These are phyloP conservation scores for Xyliphius kryptos DNA, from an alignment of 2,113 vertebrate species.

Conservation along the genomic window DNA sequence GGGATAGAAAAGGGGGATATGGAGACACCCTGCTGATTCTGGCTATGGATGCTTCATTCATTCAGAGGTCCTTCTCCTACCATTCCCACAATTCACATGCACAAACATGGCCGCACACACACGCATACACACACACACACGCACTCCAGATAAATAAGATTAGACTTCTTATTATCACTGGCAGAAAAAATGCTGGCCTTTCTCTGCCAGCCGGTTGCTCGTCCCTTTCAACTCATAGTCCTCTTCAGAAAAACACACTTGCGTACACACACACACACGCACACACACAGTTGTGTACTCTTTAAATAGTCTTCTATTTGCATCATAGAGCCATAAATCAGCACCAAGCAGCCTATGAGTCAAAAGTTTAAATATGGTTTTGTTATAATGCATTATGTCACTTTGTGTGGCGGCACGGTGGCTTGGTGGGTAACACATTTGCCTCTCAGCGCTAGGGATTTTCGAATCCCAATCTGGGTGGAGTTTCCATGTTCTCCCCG, in stretches of 20 bases:
- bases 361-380: too few relatives aligned
- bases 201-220: constrained; percentile 78
- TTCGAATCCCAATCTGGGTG: too few relatives aligned
- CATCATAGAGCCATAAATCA: too few relatives aligned
- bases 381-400: too few relatives aligned
- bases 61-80: constrained; percentile 73
- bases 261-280: constrained; percentile 12
- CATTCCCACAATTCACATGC: constrained; percentile 93
- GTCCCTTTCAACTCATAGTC: constrained; percentile 57
- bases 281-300: too few relatives aligned
- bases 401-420: too few relatives aligned
- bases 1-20: constrained; percentile 36
- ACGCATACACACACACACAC: constrained; percentile 44
- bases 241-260: constrained; percentile 38
- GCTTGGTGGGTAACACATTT: too few relatives aligned
- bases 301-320: too few relatives aligned
- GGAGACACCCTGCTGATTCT: constrained; percentile 95
- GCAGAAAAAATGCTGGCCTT: constrained; percentile 80
- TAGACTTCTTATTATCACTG: constrained; percentile 82
- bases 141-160: constrained; percentile 98
- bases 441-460: too few relatives aligned
- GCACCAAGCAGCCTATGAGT: too few relatives aligned
- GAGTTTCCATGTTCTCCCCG: too few relatives aligned
- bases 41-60: constrained; percentile 90
- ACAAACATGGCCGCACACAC: constrained; percentile 47